phyloP scores from a whole-genome alignment of 2,113 vertebrate genomes.

The Triplophysa rosa region DNA sequence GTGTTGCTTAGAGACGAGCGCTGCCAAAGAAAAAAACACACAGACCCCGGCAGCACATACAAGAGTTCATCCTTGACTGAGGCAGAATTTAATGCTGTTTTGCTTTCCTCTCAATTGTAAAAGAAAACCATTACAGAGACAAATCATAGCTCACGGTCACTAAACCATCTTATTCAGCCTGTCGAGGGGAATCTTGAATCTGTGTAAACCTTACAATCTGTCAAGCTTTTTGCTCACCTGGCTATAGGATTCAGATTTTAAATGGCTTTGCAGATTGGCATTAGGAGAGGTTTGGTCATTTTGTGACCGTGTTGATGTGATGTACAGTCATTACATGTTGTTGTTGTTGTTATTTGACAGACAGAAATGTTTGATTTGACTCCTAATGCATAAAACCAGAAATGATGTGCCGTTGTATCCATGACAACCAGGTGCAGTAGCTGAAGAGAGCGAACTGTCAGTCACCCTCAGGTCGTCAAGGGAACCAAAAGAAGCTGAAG shows the following conservation, averaged over 20 bases:
- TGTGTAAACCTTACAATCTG: background rate
- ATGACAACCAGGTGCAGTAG: constrained; percentile 45
- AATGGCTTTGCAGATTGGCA: background rate
- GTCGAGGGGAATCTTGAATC: background rate
- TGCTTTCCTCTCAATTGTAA: constrained; percentile 15
- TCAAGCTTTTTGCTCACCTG: background rate
- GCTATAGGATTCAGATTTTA: background rate
- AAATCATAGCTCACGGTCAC: background rate
- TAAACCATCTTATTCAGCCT: constrained; percentile 1
- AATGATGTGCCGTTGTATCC: constrained; percentile 36
- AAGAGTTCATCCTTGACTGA: constrained; percentile 44
- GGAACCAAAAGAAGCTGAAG: constrained; percentile 30
- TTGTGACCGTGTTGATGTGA: background rate
- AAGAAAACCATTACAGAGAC: constrained; percentile 14
- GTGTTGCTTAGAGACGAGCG: constrained; percentile 56
- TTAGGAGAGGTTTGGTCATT: background rate
- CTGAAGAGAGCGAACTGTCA: constrained; percentile 27
- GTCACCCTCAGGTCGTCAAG: constrained; percentile 28
- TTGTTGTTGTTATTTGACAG: too few species aligned
- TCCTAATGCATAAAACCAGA: too few species aligned
- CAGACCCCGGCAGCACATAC: constrained; percentile 22
- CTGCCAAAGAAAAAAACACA: constrained; percentile 34
- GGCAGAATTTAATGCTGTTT: constrained; percentile 33
- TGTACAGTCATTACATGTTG: too few species aligned
- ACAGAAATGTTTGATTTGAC: too few species aligned